Conservation (phyloP, 2,888 invertebrate species). For the Iselma pallidipennis region DNA sequence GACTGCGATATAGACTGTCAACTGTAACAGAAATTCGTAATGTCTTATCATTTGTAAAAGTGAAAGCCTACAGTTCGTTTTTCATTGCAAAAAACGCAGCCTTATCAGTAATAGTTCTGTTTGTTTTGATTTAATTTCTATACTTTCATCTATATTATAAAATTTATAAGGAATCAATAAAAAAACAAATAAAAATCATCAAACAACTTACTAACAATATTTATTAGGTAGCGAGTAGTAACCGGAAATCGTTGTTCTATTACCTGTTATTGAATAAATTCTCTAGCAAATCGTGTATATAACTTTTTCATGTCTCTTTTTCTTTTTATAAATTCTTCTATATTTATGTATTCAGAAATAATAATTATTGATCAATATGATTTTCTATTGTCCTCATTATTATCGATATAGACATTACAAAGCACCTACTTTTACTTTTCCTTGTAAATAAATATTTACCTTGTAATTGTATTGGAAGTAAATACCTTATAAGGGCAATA, state of each 20-base stretch:
- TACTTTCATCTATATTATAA: too few relatives aligned
- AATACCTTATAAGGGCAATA: conserved; percentile 49
- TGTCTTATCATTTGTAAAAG: neutral
- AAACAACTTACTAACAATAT: neutral
- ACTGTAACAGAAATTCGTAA: neutral
- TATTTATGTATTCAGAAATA: conserved; percentile 18
- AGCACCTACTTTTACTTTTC: conserved; percentile 55
- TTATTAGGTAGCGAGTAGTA: neutral
- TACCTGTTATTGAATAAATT: neutral
- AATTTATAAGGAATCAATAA: too few relatives aligned
- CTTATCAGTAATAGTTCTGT: too few relatives aligned
- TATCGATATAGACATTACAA: conserved; percentile 40
- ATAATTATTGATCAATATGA: conserved; percentile 30
- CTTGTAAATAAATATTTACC: conserved; percentile 53
- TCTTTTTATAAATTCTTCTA: too few relatives aligned
- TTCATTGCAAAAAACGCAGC: neutral
- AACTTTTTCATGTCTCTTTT: too few relatives aligned
- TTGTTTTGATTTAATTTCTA: too few relatives aligned
- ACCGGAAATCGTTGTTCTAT: neutral
- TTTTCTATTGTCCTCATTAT: conserved; percentile 47
- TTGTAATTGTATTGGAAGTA: conserved; percentile 44
- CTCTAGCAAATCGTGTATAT: too few relatives aligned
- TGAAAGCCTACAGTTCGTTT: neutral
- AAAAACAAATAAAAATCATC: neutral
- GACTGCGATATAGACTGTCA: neutral